Percentiles rank a stretch among this genome's conserved stretches.
Evolutionary conservation across 2,888 invertebrate genomes (phyloP).

Genomic region (Aspidapion aeneum): DNA sequence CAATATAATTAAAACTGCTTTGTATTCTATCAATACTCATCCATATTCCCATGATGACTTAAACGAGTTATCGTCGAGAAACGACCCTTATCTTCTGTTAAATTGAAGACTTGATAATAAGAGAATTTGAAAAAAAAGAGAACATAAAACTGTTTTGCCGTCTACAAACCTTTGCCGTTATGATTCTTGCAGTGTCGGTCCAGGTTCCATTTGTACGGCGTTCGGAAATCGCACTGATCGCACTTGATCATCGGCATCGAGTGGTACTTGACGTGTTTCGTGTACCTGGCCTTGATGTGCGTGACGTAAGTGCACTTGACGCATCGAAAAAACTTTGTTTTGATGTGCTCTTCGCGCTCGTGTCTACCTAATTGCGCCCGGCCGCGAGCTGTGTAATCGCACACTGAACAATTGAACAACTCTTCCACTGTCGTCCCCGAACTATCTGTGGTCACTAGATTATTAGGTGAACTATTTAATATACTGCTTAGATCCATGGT

Average conservation of each 20-base stretch:
- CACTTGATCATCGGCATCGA: conserved; percentile 95
- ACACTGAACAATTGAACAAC: conserved; percentile 60
- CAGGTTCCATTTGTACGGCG: conserved; percentile 90
- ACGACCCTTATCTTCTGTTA: no score
- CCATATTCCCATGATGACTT: no score
- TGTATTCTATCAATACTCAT: no score
- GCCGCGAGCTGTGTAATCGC: conserved; percentile 64
- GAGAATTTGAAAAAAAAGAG: no score
- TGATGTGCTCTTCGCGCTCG: conserved; percentile 73
- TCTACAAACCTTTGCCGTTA: conserved; percentile 67
- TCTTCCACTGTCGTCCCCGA: conserved; percentile 16
- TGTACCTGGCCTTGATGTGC: conserved; percentile 83
- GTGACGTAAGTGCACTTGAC: conserved; percentile 89
- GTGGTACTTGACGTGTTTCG: conserved; percentile 91
- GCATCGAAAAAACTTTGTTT: conserved; percentile 77
- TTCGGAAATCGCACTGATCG: conserved; percentile 88
- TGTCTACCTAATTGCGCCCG: conserved; percentile 63
- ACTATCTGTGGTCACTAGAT: no score
- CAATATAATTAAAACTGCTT: no score
- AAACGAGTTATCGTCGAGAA: no score
- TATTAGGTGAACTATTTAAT: no score
- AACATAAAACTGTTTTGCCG: no score
- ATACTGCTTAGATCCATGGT: no score
- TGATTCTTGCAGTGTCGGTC: conserved; percentile 93
- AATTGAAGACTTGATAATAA: no score